These are phyloP conservation scores for Dione vanillae DNA, from an alignment of 2,888 invertebrate genomes.

Conservation along the genomic window DNA sequence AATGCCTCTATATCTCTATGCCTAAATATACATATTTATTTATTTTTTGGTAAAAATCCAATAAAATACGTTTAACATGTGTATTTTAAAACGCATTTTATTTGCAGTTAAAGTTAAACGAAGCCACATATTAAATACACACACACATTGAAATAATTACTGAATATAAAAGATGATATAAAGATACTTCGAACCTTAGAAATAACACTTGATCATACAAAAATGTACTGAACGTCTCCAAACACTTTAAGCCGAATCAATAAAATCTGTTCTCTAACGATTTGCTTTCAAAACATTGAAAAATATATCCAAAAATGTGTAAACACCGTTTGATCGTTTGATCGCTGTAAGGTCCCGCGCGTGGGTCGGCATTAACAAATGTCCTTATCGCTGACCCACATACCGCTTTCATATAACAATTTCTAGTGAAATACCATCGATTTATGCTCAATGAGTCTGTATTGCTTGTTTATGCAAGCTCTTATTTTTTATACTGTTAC, in stretches of 20 bases:
- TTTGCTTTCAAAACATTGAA: constrained; percentile 22
- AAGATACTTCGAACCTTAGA: not conserved
- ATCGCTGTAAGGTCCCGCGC: constrained; percentile 38
- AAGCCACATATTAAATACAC: no score
- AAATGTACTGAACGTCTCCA: not conserved
- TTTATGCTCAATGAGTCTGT: constrained; percentile 21
- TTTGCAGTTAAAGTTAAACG: no score
- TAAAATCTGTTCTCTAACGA: constrained; percentile 10
- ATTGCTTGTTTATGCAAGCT: not conserved
- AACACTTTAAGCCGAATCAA: constrained; percentile 4
- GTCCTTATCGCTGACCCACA: constrained; percentile 45
- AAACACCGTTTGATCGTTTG: constrained; percentile 31
- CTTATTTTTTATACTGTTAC: not conserved
- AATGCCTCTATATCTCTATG: no score
- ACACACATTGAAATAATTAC: no score
- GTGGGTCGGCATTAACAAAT: constrained; percentile 48
- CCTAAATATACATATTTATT: no score
- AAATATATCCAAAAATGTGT: constrained; percentile 34
- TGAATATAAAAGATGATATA: no score
- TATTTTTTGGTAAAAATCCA: no score
- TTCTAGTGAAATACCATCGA: constrained; percentile 32
- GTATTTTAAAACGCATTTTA: no score
- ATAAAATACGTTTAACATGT: no score
- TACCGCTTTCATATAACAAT: constrained; percentile 37
- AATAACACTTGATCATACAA: not conserved